Conservation (phyloP, 2,888 invertebrate species). For the Ornithoptera priamus region DNA sequence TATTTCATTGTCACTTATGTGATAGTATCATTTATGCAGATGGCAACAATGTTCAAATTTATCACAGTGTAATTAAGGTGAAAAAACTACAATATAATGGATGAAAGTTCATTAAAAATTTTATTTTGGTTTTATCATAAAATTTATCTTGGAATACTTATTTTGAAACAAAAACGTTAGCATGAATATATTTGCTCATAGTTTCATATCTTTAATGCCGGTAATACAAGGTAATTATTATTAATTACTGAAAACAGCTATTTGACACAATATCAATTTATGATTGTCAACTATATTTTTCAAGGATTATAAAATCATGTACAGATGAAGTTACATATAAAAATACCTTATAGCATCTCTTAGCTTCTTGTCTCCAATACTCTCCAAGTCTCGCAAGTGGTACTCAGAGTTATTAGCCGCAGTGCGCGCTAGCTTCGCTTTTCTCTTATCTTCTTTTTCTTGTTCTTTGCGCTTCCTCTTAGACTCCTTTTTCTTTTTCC, state of each 20-base stretch:
- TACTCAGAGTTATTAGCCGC: constrained; percentile 78
- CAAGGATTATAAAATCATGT: not conserved
- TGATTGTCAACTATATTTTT: not conserved
- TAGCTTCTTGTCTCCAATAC: constrained; percentile 82
- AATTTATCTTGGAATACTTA: too few species aligned
- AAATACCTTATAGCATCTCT: constrained; percentile 84
- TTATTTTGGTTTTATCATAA: too few species aligned
- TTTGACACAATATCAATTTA: not conserved
- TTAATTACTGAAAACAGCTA: not conserved
- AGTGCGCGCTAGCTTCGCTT: constrained; percentile 81
- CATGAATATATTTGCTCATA: too few species aligned
- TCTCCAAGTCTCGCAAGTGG: constrained; percentile 83
- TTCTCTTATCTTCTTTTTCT: constrained; percentile 84
- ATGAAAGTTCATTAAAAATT: too few species aligned
- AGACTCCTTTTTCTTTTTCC: constrained; percentile 86
- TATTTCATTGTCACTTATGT: not conserved
- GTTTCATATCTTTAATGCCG: too few species aligned
- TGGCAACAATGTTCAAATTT: not conserved
- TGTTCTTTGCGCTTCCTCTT: constrained; percentile 86
- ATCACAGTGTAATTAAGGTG: not conserved
- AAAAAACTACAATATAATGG: too few species aligned
- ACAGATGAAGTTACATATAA: not conserved
- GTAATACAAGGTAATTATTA: too few species aligned
- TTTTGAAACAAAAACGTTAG: too few species aligned
- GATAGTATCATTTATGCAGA: not conserved